Evolutionary conservation across 2,113 vertebrate genomes (phyloP).

Genomic region (Xyliphius kryptos): DNA sequence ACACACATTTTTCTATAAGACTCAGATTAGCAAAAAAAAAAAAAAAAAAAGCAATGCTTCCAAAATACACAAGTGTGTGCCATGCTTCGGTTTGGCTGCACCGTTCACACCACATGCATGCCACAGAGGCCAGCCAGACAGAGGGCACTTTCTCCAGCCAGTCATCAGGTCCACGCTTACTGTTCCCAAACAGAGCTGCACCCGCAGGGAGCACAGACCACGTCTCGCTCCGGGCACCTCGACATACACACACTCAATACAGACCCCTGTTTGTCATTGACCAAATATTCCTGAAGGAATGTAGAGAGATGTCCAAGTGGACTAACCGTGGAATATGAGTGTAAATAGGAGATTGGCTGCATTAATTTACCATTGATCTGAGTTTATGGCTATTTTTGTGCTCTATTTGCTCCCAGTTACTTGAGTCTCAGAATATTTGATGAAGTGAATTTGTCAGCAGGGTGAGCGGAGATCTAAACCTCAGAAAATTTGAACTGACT

Average conservation of each 20-base stretch:
- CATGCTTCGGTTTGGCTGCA: constrained; percentile 57
- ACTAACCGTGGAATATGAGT: constrained; percentile 22
- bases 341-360: constrained; percentile 18
- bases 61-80: constrained; percentile 54
- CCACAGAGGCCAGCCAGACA: constrained; percentile 53
- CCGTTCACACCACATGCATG: constrained; percentile 46
- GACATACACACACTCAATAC: constrained; percentile 22
- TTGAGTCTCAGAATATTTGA: constrained; percentile 11
- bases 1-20: constrained; percentile 47
- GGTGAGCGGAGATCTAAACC: not conserved
- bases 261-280: constrained; percentile 28
- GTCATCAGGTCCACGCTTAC: constrained; percentile 34
- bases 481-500: not conserved
- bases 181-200: constrained; percentile 36
- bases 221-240: constrained; percentile 21
- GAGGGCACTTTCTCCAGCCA: constrained; percentile 59
- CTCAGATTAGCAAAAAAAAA: constrained; percentile 19
- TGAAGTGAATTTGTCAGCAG: constrained; percentile 1
- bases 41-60: constrained; percentile 41
- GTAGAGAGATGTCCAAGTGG: constrained; percentile 21
- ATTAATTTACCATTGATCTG: constrained; percentile 21
- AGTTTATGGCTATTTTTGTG: constrained; percentile 11
- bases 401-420: constrained; percentile 2
- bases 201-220: constrained; percentile 29
- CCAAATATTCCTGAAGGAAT: constrained; percentile 35